Conservation (phyloP, 2,797 vertebrate genomes). For the Protosalanx chinensis region DNA sequence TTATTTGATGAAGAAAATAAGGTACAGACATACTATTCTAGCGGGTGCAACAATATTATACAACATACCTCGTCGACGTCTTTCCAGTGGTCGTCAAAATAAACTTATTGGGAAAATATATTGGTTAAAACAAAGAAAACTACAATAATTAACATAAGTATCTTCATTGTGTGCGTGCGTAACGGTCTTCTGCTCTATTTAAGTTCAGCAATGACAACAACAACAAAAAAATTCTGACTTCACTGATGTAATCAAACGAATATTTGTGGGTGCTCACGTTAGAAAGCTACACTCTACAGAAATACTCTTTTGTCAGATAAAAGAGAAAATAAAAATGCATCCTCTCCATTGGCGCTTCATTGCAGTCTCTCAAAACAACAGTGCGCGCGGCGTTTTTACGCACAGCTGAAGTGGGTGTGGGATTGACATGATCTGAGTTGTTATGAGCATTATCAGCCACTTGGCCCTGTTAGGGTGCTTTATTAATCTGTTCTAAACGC, state of each 20-base stretch:
- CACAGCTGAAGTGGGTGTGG: slow-evolving; percentile 21
- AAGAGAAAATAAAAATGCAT: neutral
- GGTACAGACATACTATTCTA: neutral
- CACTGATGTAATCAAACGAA: neutral
- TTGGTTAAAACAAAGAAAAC: slow-evolving; percentile 70
- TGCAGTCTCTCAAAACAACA: slow-evolving; percentile 2
- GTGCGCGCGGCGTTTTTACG: slow-evolving; percentile 61
- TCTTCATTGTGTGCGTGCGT: slow-evolving; percentile 66
- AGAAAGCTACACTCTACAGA: neutral
- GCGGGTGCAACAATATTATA: no score
- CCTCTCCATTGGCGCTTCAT: slow-evolving; percentile 11
- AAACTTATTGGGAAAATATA: slow-evolving; percentile 69
- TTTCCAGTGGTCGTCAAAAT: slow-evolving; percentile 67
- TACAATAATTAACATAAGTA: slow-evolving; percentile 64
- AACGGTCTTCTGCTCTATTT: slow-evolving; percentile 7
- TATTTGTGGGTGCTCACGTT: neutral
- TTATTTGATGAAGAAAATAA: neutral
- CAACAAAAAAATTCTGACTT: neutral
- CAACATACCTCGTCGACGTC: slow-evolving; percentile 13
- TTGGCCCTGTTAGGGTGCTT: neutral
- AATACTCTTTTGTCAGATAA: neutral
- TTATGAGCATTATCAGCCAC: neutral
- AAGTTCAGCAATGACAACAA: neutral
- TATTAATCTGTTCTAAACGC: no score
- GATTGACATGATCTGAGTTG: no score